phyloP scores from a whole-genome alignment of 1,140 invertebrate genomes.

The Dinoponera quadriceps region DNA sequence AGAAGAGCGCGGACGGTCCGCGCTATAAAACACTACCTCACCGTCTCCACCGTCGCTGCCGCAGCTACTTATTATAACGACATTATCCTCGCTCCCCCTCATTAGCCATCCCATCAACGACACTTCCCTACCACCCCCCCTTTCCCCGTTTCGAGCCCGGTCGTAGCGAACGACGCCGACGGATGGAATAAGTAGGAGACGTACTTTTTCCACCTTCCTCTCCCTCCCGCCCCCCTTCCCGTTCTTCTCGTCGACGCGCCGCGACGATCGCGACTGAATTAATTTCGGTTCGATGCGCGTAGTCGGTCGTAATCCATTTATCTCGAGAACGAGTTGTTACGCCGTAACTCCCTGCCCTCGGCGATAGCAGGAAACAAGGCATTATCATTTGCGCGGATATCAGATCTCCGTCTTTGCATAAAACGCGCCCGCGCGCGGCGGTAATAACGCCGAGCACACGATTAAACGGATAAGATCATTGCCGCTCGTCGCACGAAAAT shows the following conservation, averaged over 20 bases:
- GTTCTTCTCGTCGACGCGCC: not conserved
- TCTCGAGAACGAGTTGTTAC: conserved; percentile 53
- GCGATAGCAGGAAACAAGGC: conserved; percentile 18
- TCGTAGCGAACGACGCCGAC: conserved; percentile 46
- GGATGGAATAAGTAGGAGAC: conserved; percentile 53
- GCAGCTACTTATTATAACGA: conserved; percentile 78
- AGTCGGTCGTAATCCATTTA: conserved; percentile 68
- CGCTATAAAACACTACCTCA: conserved; percentile 76
- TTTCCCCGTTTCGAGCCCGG: conserved; percentile 45
- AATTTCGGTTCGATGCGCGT: conserved; percentile 70
- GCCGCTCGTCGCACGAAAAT: conserved; percentile 2
- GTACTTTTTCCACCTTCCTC: conserved; percentile 18
- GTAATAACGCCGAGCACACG: not conserved
- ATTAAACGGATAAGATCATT: conserved; percentile 24
- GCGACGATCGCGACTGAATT: conserved; percentile 50
- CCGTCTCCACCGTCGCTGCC: conserved; percentile 24
- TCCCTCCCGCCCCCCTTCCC: not conserved
- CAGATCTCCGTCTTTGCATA: conserved; percentile 8
- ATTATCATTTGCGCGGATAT: conserved; percentile 45
- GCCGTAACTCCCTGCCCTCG: conserved; percentile 9
- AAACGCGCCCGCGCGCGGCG: not conserved
- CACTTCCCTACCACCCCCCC: conserved; percentile 63
- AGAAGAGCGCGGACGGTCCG: conserved; percentile 64
- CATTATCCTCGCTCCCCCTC: conserved; percentile 71
- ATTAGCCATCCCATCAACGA: conserved; percentile 72